phyloP scores from a whole-genome alignment of 2,888 invertebrate genomes.

The Poecilus cupreus region DNA sequence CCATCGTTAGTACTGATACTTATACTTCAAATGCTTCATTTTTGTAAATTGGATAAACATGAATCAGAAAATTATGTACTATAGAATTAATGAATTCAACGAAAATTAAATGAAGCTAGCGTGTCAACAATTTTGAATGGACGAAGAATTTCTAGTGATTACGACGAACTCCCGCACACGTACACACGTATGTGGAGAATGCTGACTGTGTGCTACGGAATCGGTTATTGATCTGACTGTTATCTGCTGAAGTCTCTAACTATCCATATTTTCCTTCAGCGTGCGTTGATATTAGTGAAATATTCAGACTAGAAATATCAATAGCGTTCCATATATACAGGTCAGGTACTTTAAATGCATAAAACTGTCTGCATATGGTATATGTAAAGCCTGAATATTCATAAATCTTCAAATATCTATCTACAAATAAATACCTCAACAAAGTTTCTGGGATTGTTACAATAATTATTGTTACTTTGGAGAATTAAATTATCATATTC shows the following conservation, averaged over 20 bases:
- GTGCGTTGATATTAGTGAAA: too few relatives aligned
- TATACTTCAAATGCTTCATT: background rate
- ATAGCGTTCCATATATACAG: too few relatives aligned
- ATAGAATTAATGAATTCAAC: background rate
- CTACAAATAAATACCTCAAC: too few relatives aligned
- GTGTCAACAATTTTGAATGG: background rate
- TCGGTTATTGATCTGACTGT: slow-evolving; percentile 33
- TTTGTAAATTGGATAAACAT: background rate
- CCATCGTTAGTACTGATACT: too few relatives aligned
- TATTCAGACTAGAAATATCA: too few relatives aligned
- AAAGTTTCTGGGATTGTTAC: too few relatives aligned
- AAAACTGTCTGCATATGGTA: too few relatives aligned
- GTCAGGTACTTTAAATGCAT: too few relatives aligned
- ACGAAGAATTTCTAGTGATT: background rate
- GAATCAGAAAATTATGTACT: background rate
- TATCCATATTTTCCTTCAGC: slow-evolving; percentile 17
- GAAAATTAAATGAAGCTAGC: slow-evolving; percentile 5
- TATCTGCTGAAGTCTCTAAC: slow-evolving; percentile 27
- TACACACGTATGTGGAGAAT: background rate
- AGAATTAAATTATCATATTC: too few relatives aligned
- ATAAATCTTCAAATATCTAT: too few relatives aligned
- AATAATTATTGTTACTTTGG: too few relatives aligned
- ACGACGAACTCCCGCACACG: background rate
- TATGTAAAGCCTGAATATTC: too few relatives aligned
- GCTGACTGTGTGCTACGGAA: slow-evolving; percentile 5